A percentile compares a stretch with the other conserved stretches of the same genome.
Evolutionary conservation across 2,888 invertebrate species (phyloP).

Genomic region (Tetragonula carbonaria): DNA sequence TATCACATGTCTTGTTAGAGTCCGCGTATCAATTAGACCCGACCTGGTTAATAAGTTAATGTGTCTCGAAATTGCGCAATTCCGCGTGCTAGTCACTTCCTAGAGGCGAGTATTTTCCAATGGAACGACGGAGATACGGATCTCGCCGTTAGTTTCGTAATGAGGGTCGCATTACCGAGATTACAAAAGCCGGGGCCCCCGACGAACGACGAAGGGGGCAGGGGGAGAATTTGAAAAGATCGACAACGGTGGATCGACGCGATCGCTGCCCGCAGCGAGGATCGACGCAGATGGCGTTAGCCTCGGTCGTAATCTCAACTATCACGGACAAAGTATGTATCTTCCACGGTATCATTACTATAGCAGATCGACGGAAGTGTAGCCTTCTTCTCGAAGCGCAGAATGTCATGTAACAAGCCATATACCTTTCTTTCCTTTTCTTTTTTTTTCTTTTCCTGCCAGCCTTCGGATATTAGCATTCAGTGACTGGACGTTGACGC

Average conservation of each 20-base stretch:
- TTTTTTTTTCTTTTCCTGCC: too few species aligned
- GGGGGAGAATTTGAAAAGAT: slow-evolving; percentile 15
- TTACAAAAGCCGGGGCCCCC: neutral
- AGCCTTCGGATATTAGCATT: slow-evolving; percentile 19
- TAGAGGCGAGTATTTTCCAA: neutral
- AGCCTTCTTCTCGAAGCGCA: slow-evolving; percentile 30
- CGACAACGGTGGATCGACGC: neutral
- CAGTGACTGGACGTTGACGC: slow-evolving; percentile 9
- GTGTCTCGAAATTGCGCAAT: neutral
- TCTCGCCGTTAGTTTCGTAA: neutral
- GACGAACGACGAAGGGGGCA: too few species aligned
- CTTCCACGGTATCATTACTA: slow-evolving; percentile 50
- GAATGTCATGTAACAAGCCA: slow-evolving; percentile 39
- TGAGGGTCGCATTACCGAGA: neutral
- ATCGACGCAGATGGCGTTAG: slow-evolving; percentile 1
- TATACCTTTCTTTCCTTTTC: slow-evolving; percentile 8
- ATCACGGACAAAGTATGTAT: slow-evolving; percentile 32
- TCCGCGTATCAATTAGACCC: neutral
- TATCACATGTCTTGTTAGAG: neutral
- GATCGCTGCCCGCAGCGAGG: slow-evolving; percentile 8
- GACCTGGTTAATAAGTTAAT: neutral
- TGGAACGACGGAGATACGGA: neutral
- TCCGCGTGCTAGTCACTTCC: neutral
- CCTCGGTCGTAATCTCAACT: slow-evolving; percentile 10
- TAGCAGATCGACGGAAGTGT: slow-evolving; percentile 48